Conservation (phyloP, 2,888 invertebrate genomes). For the Leptopilina drosophilae region DNA sequence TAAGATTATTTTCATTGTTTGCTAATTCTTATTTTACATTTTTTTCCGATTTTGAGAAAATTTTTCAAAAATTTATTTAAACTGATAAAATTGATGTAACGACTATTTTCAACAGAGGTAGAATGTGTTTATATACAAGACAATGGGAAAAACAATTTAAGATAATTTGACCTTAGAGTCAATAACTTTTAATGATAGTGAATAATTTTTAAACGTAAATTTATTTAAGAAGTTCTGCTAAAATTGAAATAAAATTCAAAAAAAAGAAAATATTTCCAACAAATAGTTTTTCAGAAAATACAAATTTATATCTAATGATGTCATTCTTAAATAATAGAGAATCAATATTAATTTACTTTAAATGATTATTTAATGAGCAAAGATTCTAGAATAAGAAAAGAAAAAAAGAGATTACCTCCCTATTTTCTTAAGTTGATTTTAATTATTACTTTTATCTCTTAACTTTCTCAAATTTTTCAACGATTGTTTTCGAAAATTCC, state of each 20-base stretch:
- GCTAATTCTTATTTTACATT: no score
- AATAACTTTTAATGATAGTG: neutral
- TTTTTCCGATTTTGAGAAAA: no score
- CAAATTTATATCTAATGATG: neutral
- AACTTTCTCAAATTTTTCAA: neutral
- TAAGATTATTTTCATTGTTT: no score
- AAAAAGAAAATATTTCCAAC: no score
- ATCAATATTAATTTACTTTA: neutral
- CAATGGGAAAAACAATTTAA: neutral
- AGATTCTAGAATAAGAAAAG: neutral
- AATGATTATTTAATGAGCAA: neutral
- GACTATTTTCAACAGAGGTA: neutral
- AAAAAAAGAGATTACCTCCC: no score
- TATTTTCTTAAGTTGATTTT: neutral
- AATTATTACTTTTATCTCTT: neutral
- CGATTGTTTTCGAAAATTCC: neutral
- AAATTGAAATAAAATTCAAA: no score
- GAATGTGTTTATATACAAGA: constrained; percentile 8
- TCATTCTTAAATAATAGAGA: neutral
- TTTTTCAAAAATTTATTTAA: neutral
- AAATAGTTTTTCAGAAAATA: no score
- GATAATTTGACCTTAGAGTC: neutral
- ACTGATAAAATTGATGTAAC: neutral
- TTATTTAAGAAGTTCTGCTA: neutral
- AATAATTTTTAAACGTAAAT: neutral